Conservation (phyloP, 2,888 invertebrate species). For the Blastobasis adustella region DNA sequence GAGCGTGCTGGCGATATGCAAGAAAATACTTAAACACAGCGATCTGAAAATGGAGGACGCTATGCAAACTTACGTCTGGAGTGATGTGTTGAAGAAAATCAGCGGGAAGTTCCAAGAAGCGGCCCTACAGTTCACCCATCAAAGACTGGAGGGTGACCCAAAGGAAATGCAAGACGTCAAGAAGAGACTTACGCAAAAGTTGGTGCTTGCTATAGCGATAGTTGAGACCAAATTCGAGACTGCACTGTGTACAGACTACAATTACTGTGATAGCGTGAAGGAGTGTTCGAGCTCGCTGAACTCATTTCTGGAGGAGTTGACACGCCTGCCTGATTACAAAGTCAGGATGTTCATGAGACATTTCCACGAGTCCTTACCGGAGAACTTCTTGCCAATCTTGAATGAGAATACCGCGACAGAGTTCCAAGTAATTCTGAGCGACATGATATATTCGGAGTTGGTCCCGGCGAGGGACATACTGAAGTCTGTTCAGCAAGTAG, state of each 20-base stretch:
- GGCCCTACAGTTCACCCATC: conserved; percentile 22
- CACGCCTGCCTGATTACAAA: conserved; percentile 23
- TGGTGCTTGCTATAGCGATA: conserved; percentile 30
- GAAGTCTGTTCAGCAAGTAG: conserved; percentile 27
- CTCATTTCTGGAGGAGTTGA: conserved; percentile 27
- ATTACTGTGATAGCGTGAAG: conserved; percentile 32
- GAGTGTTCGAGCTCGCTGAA: conserved; percentile 37
- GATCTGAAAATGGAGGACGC: conserved; percentile 24
- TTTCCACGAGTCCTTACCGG: conserved; percentile 23
- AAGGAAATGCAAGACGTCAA: conserved; percentile 19
- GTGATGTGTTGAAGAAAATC: conserved; percentile 40
- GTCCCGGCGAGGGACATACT: conserved; percentile 38
- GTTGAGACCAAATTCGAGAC: conserved; percentile 38
- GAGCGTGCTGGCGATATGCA: conserved; percentile 24
- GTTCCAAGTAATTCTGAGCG: conserved; percentile 44
- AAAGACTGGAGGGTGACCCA: conserved; percentile 21
- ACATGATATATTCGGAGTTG: conserved; percentile 39
- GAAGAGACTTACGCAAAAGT: conserved; percentile 30
- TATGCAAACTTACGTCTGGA: conserved; percentile 32
- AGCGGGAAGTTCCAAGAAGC: conserved; percentile 38
- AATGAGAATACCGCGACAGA: conserved; percentile 32
- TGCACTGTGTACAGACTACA: conserved; percentile 35
- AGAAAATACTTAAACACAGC: conserved; percentile 26
- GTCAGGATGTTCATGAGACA: conserved; percentile 27
- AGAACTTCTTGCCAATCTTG: conserved; percentile 34